Conservation (phyloP, 2,113 vertebrate genomes). For the Pluvialis apricaria region DNA sequence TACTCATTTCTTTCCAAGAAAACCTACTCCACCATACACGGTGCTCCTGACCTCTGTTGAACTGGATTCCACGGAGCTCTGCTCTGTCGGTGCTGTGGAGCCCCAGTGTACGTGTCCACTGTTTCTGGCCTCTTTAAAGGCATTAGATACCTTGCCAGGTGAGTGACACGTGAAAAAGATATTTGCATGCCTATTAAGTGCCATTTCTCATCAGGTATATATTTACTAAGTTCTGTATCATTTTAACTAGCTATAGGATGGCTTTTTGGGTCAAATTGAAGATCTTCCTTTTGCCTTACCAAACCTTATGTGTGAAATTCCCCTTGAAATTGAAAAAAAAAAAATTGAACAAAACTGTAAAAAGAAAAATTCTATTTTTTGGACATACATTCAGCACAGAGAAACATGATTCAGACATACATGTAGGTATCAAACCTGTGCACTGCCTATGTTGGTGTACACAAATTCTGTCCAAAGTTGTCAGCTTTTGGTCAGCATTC, state of each 20-base stretch:
- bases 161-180: not conserved
- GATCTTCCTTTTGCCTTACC: not conserved
- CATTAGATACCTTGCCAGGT: not conserved
- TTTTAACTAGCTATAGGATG: not conserved
- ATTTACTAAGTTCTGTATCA: not conserved
- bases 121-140: not conserved
- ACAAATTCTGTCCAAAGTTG: not conserved
- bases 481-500: not conserved
- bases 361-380: not conserved
- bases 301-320: not conserved
- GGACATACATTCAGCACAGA: not conserved
- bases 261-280: not conserved
- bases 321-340: not conserved
- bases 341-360: not conserved
- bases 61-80: not conserved
- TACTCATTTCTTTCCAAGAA: not conserved
- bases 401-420: not conserved
- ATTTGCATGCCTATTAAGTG: not conserved
- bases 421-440: not conserved
- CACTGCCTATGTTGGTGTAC: too few species aligned
- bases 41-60: not conserved
- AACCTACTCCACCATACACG: accelerated
- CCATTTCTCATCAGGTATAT: not conserved
- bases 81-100: accelerated
- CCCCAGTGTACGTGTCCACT: accelerated